Percentiles rank a stretch among this genome's conserved stretches.
These are phyloP conservation scores for Cynopterus brachyotis DNA, from an alignment of 2,113 vertebrate genomes.

Conservation along the genomic window DNA sequence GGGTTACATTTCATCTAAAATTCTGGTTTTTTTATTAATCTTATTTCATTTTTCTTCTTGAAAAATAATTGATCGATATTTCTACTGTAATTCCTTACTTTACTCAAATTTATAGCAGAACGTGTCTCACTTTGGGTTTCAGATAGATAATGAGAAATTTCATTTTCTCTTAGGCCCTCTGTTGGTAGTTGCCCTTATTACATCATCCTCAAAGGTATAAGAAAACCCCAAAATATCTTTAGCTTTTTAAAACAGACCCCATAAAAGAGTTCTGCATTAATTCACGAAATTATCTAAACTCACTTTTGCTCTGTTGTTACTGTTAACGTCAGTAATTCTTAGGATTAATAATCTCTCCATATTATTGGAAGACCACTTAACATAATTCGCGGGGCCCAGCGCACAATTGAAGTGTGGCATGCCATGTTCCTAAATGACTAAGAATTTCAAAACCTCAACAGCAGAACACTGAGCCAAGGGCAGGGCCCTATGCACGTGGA, in stretches of 20 bases:
- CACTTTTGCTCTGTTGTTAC: neutral
- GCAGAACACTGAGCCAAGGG: neutral
- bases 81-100: neutral
- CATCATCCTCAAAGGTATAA: neutral
- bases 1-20: neutral
- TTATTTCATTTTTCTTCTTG: neutral
- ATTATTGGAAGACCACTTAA: neutral
- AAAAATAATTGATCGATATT: neutral
- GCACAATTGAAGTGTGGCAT: neutral
- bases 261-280: neutral
- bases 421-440: neutral
- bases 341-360: neutral
- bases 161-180: conserved; percentile 1
- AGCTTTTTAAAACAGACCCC: conserved; percentile 2
- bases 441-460: neutral
- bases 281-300: conserved; percentile 1
- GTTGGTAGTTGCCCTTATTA: conserved; percentile 30
- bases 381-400: neutral
- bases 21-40: neutral
- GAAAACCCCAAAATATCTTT: neutral
- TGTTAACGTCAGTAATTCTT: neutral
- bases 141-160: neutral
- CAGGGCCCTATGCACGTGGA: neutral
- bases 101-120: neutral
- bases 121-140: neutral